Evolutionary conservation across 2,113 vertebrate genomes (phyloP).

Genomic region (Turnix velox): DNA sequence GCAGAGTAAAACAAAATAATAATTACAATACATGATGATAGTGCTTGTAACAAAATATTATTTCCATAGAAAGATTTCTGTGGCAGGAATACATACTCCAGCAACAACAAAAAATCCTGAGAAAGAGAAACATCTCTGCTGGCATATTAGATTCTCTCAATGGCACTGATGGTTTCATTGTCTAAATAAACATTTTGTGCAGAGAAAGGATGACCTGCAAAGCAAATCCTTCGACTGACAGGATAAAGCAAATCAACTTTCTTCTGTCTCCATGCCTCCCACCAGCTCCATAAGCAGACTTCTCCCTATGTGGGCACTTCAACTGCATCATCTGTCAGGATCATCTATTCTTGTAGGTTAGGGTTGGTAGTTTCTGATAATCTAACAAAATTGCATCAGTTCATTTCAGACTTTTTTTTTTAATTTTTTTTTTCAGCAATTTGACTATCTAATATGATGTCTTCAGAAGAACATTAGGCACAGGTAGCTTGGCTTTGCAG

Average conservation of each 20-base stretch:
- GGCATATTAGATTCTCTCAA: neutral
- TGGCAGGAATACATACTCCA: conserved; percentile 2
- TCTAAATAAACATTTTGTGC: conserved; percentile 44
- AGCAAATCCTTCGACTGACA: conserved; percentile 36
- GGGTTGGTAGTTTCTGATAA: conserved; percentile 17
- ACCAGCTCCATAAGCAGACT: conserved; percentile 26
- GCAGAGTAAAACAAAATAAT: conserved; percentile 59
- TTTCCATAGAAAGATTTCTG: conserved; percentile 32
- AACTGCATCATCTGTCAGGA: conserved; percentile 48
- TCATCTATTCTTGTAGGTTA: conserved; percentile 24
- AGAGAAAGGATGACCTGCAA: conserved; percentile 46
- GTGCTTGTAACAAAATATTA: conserved; percentile 51
- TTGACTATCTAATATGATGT: neutral
- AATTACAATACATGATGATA: conserved; percentile 32
- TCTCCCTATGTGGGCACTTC: conserved; percentile 46
- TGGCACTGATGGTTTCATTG: conserved; percentile 31
- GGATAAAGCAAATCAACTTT: conserved; percentile 54
- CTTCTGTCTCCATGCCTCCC: conserved; percentile 45
- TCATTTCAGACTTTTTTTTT: neutral
- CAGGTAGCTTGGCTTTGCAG: neutral
- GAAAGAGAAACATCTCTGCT: neutral
- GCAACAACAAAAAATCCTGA: conserved; percentile 5
- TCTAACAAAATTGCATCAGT: conserved; percentile 14
- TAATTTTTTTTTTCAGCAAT: neutral
- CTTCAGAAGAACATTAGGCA: neutral